phyloP scores from a whole-genome alignment of 2,113 vertebrate species.

The Perca fluviatilis region DNA sequence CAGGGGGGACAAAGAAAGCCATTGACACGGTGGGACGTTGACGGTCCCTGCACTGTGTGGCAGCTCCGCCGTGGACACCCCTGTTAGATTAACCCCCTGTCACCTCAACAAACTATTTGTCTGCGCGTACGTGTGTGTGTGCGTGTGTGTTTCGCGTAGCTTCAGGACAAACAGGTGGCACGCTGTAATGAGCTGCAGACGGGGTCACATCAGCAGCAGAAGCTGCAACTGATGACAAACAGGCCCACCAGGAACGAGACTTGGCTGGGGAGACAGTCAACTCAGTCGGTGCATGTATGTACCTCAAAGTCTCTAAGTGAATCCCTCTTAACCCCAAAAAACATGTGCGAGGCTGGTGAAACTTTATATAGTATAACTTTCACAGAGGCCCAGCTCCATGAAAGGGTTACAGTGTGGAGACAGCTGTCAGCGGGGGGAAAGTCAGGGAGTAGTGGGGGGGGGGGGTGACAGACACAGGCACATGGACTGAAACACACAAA shows the following conservation, averaged over 20 bases:
- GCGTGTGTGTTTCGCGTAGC: conserved; percentile 58
- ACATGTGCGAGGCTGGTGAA: conserved; percentile 49
- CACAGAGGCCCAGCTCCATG: conserved; percentile 59
- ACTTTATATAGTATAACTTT: conserved; percentile 66
- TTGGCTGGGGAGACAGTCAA: conserved; percentile 22
- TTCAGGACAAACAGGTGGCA: conserved; percentile 86
- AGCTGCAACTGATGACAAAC: conserved; percentile 76
- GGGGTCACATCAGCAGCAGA: conserved; percentile 79
- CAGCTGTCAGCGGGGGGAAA: conserved; percentile 76
- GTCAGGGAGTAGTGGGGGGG: conserved; percentile 3
- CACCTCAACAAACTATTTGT: conserved; percentile 66
- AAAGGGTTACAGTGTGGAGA: conserved; percentile 75
- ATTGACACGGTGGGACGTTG: conserved; percentile 69
- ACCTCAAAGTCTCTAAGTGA: conserved; percentile 21
- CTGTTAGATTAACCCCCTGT: conserved; percentile 77
- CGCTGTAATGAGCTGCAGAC: conserved; percentile 84
- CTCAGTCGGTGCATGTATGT: not conserved
- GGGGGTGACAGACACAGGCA: conserved; percentile 7
- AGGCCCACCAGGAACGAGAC: conserved; percentile 72
- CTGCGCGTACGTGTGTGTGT: conserved; percentile 41
- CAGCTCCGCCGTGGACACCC: conserved; percentile 58
- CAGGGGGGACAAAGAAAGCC: conserved; percentile 72
- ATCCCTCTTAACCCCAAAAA: conserved; percentile 42
- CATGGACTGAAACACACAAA: conserved; percentile 15
- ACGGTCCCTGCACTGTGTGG: conserved; percentile 64